Evolutionary conservation across 92 coral and sea anemone genomes (phyloP).

Genomic region (Diadumene lineata): DNA sequence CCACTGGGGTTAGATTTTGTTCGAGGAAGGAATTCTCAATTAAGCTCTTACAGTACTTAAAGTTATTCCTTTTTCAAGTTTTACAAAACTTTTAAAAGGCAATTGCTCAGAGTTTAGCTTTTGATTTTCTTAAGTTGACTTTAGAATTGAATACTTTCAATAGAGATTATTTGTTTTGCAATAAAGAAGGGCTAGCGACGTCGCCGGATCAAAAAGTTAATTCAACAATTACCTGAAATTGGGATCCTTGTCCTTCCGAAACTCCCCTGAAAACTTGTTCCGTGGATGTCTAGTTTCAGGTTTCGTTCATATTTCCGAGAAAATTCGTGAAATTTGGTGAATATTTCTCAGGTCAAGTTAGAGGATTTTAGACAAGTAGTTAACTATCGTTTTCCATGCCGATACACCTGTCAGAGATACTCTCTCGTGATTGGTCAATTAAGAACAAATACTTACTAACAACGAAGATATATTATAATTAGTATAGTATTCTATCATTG

Average conservation of each 20-base stretch:
- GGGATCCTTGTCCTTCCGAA: background rate
- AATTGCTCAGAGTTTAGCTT: no score
- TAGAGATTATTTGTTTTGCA: background rate
- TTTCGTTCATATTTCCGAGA: background rate
- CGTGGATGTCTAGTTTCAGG: background rate
- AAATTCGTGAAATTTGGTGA: background rate
- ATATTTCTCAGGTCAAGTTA: background rate
- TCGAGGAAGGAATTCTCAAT: no score
- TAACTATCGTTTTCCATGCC: no score
- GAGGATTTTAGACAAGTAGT: background rate
- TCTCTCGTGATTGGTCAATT: background rate
- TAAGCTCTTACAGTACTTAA: no score
- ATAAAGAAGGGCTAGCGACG: background rate
- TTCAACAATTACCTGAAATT: background rate
- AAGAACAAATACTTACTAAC: background rate
- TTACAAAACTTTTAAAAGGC: no score
- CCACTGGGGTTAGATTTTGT: no score
- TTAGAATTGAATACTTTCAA: background rate
- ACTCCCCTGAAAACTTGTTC: background rate
- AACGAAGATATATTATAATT: no score
- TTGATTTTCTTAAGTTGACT: background rate
- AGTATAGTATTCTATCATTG: no score
- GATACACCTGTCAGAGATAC: background rate
- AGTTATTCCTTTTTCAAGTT: no score
- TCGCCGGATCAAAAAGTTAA: no score